phyloP scores from a whole-genome alignment of 2,888 invertebrate genomes.

The Eudasyphora cyanicolor region DNA sequence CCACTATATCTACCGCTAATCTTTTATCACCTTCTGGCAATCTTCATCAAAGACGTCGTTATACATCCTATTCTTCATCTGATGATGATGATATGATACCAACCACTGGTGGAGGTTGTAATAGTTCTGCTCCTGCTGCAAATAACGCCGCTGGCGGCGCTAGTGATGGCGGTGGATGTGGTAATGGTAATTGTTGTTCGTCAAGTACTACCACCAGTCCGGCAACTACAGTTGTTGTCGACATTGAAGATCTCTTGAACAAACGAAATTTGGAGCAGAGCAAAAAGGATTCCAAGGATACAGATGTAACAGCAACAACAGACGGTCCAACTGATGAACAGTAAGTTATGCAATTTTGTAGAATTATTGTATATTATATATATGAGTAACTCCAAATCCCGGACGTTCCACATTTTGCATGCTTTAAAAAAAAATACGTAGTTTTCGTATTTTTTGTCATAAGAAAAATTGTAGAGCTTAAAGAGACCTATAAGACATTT shows the following conservation, averaged over 20 bases:
- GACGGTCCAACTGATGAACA: slow-evolving; percentile 66
- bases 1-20: slow-evolving; percentile 78
- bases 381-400: no score
- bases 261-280: slow-evolving; percentile 66
- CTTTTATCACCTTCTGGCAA: slow-evolving; percentile 71
- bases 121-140: slow-evolving; percentile 40
- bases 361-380: no score
- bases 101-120: slow-evolving; percentile 51
- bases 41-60: slow-evolving; percentile 71
- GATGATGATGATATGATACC: slow-evolving; percentile 77
- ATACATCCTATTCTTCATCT: slow-evolving; percentile 76
- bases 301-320: slow-evolving; percentile 46
- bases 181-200: slow-evolving; percentile 75
- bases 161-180: slow-evolving; percentile 42
- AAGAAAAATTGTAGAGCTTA: no score
- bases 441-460: no score
- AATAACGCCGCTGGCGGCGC: slow-evolving; percentile 21
- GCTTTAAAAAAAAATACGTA: no score
- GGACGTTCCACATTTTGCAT: no score
- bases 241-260: slow-evolving; percentile 84
- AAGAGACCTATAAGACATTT: no score
- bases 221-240: slow-evolving; percentile 80
- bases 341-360: slow-evolving; percentile 54
- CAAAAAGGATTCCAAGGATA: slow-evolving; percentile 46
- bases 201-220: slow-evolving; percentile 71